Evolutionary conservation across 2,113 vertebrate genomes (phyloP).

Genomic region (Hymenochirus boettgeri): DNA sequence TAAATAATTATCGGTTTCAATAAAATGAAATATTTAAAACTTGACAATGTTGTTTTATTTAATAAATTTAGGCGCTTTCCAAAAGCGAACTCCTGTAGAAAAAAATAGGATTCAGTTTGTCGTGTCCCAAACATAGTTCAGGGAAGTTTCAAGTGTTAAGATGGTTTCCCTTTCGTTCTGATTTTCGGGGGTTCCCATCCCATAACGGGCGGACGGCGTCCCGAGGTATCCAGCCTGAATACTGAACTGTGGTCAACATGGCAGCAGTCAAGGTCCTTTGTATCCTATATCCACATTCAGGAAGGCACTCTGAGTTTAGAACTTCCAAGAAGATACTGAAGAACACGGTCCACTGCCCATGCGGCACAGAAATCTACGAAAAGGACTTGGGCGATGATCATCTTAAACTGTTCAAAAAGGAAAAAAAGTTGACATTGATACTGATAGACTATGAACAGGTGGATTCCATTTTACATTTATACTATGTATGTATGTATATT

Average conservation of each 20-base stretch:
- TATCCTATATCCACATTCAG: constrained; percentile 59
- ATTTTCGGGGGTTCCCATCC: neutral
- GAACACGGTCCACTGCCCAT: constrained; percentile 74
- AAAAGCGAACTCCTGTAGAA: constrained; percentile 39
- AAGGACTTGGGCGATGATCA: constrained; percentile 82
- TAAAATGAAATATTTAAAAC: constrained; percentile 27
- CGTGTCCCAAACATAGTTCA: constrained; percentile 9
- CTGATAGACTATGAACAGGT: too few species aligned
- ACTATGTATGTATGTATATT: too few species aligned
- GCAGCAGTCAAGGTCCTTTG: neutral
- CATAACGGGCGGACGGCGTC: neutral
- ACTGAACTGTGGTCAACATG: neutral
- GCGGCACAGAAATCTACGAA: constrained; percentile 83
- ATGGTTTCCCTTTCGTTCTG: constrained; percentile 1
- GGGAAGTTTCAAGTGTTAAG: constrained; percentile 44
- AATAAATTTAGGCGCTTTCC: constrained; percentile 39
- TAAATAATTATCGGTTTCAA: too few species aligned
- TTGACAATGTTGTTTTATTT: constrained; percentile 40
- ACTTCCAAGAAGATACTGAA: constrained; percentile 86
- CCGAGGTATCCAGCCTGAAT: neutral
- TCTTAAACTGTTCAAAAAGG: constrained; percentile 76
- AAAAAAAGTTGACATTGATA: too few species aligned
- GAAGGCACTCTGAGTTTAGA: constrained; percentile 87
- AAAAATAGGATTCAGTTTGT: constrained; percentile 30
- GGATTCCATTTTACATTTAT: too few species aligned